Evolutionary conservation across 2,113 vertebrate genomes (phyloP).

Genomic region (Phainopepla nitens): DNA sequence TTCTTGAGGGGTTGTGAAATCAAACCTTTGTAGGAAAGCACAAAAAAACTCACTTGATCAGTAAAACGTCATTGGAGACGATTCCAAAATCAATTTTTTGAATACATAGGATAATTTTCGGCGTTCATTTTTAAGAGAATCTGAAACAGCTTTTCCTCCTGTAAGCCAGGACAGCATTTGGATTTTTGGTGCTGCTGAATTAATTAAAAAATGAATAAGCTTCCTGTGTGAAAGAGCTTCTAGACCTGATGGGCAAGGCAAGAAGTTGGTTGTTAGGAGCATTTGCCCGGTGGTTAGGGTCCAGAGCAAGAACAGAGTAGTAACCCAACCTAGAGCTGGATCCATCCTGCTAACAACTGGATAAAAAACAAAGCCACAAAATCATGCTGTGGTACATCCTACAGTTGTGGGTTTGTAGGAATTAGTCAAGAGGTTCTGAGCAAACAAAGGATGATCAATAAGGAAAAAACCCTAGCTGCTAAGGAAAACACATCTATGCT

Average conservation of each 20-base stretch:
- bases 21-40: not conserved
- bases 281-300: not conserved
- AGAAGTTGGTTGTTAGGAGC: not conserved
- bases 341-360: not conserved
- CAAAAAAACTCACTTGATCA: not conserved
- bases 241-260: not conserved
- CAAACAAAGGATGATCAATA: slow-evolving; percentile 13
- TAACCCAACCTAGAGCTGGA: not conserved
- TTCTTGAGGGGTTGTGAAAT: not conserved
- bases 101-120: not conserved
- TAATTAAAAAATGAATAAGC: not conserved
- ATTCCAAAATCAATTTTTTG: not conserved
- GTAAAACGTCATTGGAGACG: not conserved
- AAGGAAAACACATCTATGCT: not conserved
- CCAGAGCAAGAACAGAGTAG: not conserved
- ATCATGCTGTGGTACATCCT: not conserved
- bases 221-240: not conserved
- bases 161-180: not conserved
- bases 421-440: not conserved
- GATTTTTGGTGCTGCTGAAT: not conserved
- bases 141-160: not conserved
- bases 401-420: not conserved
- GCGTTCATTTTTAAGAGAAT: not conserved
- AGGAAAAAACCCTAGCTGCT: not conserved
- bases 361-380: not conserved